These are phyloP conservation scores for Drosophila gunungcola DNA, from an alignment of 1,140 invertebrate species.

Conservation along the genomic window DNA sequence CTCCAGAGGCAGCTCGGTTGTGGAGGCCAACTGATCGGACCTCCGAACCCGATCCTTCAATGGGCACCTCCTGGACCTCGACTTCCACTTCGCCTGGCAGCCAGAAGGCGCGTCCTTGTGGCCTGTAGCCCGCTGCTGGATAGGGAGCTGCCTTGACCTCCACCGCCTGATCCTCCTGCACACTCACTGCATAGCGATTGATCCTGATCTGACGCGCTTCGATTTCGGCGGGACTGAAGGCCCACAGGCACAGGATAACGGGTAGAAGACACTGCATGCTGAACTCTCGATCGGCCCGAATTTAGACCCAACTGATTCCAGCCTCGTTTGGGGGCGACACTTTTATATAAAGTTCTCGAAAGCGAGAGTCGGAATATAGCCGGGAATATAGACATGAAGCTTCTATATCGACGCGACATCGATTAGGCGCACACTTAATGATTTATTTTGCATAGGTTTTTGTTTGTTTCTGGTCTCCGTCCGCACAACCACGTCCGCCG, in stretches of 20 bases:
- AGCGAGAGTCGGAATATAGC: constrained; percentile 56
- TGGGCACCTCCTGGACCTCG: constrained; percentile 3
- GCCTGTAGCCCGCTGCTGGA: constrained; percentile 64
- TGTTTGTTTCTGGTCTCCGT: constrained; percentile 52
- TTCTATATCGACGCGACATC: constrained; percentile 55
- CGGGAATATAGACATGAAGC: constrained; percentile 31
- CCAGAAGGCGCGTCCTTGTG: constrained; percentile 62
- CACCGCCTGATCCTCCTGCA: constrained; percentile 66
- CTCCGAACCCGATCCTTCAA: constrained; percentile 29
- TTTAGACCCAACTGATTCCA: constrained; percentile 58
- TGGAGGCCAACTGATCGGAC: constrained; percentile 39
- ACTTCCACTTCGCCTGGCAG: constrained; percentile 52
- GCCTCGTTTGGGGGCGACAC: constrained; percentile 30
- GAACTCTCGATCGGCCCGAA: constrained; percentile 27
- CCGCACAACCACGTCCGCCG: constrained; percentile 52
- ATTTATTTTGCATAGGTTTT: constrained; percentile 69
- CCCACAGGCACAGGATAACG: constrained; percentile 39
- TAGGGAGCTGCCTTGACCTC: constrained; percentile 59
- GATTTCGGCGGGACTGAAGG: neutral
- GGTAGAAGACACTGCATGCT: constrained; percentile 52
- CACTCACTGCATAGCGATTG: constrained; percentile 68
- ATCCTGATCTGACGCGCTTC: constrained; percentile 70
- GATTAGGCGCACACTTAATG: constrained; percentile 77
- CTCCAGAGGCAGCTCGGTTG: constrained; percentile 54
- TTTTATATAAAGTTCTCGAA: constrained; percentile 77